Percentiles rank a stretch among this genome's conserved stretches.
phyloP scores from a whole-genome alignment of 1,140 invertebrate species.

The Subanguina moxae region DNA sequence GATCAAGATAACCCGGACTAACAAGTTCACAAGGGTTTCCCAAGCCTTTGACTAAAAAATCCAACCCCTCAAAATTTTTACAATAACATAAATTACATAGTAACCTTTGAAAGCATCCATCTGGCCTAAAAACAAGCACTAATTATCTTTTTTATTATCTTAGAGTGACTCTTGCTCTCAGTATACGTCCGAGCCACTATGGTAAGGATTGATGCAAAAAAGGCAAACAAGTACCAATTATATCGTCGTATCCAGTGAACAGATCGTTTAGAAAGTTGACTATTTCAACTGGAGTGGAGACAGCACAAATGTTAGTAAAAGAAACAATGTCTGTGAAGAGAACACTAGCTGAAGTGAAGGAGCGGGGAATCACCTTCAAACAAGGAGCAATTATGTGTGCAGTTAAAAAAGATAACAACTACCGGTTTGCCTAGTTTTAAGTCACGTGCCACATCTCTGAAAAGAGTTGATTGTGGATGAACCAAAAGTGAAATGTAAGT shows the following conservation, averaged over 20 bases:
- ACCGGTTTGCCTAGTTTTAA: constrained; percentile 60
- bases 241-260: constrained; percentile 58
- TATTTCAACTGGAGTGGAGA: constrained; percentile 51
- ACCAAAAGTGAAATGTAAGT: constrained; percentile 13
- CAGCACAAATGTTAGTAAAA: constrained; percentile 54
- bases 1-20: no score
- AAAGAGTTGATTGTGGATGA: neutral
- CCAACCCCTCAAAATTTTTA: no score
- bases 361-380: constrained; percentile 49
- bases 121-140: no score
- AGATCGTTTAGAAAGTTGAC: constrained; percentile 57
- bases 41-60: no score
- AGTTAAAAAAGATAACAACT: no score
- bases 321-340: constrained; percentile 59
- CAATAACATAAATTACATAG: no score
- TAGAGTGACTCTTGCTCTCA: no score
- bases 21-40: no score
- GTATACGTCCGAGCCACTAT: no score
- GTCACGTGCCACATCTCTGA: constrained; percentile 59
- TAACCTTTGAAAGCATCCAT: neutral
- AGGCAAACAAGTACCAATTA: constrained; percentile 59
- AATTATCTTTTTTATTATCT: no score
- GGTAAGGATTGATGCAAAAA: constrained; percentile 57
- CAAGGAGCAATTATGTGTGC: no score
- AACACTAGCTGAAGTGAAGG: constrained; percentile 60